Evolutionary conservation across 2,113 vertebrate genomes (phyloP), one percentile per base, ranked within the genome.

Genomic region (Geococcyx californianus): DNA sequence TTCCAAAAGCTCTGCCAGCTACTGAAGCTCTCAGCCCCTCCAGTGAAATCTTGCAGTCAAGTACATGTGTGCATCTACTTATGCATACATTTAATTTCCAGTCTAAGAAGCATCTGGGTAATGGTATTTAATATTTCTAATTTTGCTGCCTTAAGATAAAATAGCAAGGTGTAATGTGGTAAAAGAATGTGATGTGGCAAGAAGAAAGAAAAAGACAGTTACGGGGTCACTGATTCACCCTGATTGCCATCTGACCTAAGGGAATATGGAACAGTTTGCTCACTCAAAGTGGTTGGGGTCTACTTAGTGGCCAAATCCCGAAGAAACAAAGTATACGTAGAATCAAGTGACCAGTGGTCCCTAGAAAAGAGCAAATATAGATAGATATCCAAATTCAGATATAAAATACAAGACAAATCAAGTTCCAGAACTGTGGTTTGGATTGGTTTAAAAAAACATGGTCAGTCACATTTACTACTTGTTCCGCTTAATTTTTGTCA

Each of bases 31-130:
- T 25, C 42, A 36, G 8, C 0, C 1, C 11, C 13, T 55, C 9
- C 52, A 78, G 18, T 38, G 21, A 89, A 89, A 81, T 8, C 44
- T 69, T n/a, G 5, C 12, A 11, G 2, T 21, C 7, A 16, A n/a
- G 2, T 26, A 20, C 7, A 1, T 13, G 12, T 20, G 19, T 29
- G 14, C 1, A 0, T 36, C 13, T 15, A 9, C n/a, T 33, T 56
- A 18, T 0, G 0, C 0, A 0, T 18, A 20, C 16, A 29, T 24
- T 49, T 76, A n/a, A 26, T 74, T 84, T 66, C 55, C 51, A 74
- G 24, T 59, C 69, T 63, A 64, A 64, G 45, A 59, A 87, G 13
- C 28, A 60, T 20, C 38, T 83, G 26, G 6, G 14, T 52, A 64
- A 59, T 8, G 11, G n/a, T n/a, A 74, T 52, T 83, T 73, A 68